Evolutionary conservation across 2,797 vertebrate species (phyloP).

Genomic region (Lerista edwardsae): DNA sequence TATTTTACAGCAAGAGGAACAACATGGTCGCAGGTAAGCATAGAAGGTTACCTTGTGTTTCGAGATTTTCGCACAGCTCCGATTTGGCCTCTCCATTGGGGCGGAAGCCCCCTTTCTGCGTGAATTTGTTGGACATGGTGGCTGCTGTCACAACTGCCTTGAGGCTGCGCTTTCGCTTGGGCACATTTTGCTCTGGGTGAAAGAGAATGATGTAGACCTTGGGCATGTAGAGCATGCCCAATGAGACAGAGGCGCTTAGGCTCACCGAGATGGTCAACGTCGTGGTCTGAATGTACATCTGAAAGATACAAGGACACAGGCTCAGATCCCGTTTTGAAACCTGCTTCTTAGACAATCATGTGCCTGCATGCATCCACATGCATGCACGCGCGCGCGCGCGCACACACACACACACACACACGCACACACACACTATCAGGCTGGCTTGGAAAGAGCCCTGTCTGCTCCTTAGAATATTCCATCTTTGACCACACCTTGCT

Average conservation of each 20-base stretch:
- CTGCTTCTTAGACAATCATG: accelerated
- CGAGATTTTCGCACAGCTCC: slow-evolving; percentile 93
- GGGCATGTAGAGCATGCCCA: slow-evolving; percentile 98
- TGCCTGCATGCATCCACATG: no score
- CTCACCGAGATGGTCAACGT: slow-evolving; percentile 96
- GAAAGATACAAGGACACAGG: slow-evolving; percentile 47
- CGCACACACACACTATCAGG: no score
- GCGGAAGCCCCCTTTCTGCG: slow-evolving; percentile 89
- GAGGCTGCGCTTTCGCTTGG: slow-evolving; percentile 95
- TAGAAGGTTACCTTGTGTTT: slow-evolving; percentile 87
- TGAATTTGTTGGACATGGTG: slow-evolving; percentile 98
- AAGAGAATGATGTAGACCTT: slow-evolving; percentile 97
- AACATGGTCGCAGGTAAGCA: not conserved
- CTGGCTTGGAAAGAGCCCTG: no score
- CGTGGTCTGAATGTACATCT: slow-evolving; percentile 98
- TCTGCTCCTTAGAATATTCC: no score
- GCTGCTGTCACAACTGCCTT: slow-evolving; percentile 95
- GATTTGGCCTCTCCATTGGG: slow-evolving; percentile 97
- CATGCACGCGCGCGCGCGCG: no score
- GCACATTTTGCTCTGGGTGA: slow-evolving; percentile 96
- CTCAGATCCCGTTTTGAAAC: slow-evolving; percentile 41
- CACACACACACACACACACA: no score
- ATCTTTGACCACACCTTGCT: no score
- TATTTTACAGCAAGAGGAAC: not conserved
- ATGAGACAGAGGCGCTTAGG: slow-evolving; percentile 94